These are phyloP conservation scores for Meloe dianella DNA, from an alignment of 2,888 invertebrate genomes.

Conservation along the genomic window DNA sequence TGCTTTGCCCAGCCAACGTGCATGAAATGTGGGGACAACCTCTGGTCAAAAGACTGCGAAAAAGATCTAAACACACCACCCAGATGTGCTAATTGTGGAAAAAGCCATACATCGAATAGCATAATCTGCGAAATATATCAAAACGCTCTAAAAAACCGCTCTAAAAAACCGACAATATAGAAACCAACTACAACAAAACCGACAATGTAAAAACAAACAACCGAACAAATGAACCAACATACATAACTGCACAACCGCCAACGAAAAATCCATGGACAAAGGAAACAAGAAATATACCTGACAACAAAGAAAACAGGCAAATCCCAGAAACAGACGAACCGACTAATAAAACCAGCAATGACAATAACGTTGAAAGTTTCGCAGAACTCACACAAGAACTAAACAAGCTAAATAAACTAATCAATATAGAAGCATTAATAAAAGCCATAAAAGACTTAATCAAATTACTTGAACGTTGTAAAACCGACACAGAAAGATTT, in stretches of 20 bases:
- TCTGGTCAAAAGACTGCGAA: background rate
- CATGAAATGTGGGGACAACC: background rate
- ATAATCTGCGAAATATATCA: background rate
- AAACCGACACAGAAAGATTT: background rate
- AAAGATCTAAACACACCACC: background rate
- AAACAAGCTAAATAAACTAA: background rate
- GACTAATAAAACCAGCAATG: background rate
- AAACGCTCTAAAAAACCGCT: background rate
- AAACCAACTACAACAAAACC: background rate
- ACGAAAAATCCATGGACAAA: background rate
- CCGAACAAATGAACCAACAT: background rate
- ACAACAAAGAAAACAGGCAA: background rate
- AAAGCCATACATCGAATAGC: background rate
- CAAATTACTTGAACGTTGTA: background rate
- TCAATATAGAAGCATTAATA: background rate
- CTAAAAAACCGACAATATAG: too few relatives aligned
- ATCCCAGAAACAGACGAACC: background rate
- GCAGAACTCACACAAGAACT: background rate
- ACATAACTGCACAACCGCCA: background rate
- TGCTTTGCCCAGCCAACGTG: background rate
- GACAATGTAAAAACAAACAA: background rate
- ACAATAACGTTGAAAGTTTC: background rate
- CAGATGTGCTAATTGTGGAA: background rate
- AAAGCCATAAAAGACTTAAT: background rate
- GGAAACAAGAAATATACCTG: background rate